These are phyloP conservation scores for Nephrotoma flavescens DNA, from an alignment of 2,888 invertebrate species.

Conservation along the genomic window DNA sequence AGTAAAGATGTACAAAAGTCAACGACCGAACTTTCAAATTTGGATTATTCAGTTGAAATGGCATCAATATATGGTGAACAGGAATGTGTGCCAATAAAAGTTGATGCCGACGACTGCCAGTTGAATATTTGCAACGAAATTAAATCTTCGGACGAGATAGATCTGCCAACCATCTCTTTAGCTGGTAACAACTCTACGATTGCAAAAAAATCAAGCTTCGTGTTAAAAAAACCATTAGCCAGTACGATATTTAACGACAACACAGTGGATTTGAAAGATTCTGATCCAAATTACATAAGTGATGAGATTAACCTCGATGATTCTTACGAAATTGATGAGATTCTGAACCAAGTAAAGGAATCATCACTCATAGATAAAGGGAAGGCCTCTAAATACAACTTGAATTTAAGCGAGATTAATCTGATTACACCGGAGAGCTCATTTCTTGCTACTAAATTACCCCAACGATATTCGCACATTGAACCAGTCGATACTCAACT, in stretches of 20 bases:
- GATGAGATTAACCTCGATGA: background rate
- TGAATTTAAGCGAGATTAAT: slow-evolving; percentile 9
- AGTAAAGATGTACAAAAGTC: background rate
- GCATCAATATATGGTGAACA: background rate
- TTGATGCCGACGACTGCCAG: slow-evolving; percentile 23
- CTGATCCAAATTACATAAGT: background rate
- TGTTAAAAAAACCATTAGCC: background rate
- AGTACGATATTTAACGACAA: background rate
- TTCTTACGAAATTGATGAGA: slow-evolving; percentile 13
- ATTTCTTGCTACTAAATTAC: background rate
- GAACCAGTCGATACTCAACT: slow-evolving; percentile 14
- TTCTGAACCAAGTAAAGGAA: slow-evolving; percentile 24
- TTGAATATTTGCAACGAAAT: slow-evolving; percentile 20
- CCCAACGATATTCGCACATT: background rate
- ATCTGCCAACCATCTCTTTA: background rate
- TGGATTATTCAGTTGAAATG: background rate
- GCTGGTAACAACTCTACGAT: slow-evolving; percentile 2
- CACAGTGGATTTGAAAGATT: background rate
- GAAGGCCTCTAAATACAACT: slow-evolving; percentile 21
- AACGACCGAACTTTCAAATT: background rate
- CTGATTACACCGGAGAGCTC: background rate
- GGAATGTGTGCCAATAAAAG: slow-evolving; percentile 14
- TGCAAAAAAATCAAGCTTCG: background rate
- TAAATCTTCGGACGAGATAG: slow-evolving; percentile 9
- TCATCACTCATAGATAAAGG: slow-evolving; percentile 23